A percentile compares a stretch with the other conserved stretches of the same genome.
Evolutionary conservation across 2,888 invertebrate genomes (phyloP).

Genomic region (Tanypteryx hageni): DNA sequence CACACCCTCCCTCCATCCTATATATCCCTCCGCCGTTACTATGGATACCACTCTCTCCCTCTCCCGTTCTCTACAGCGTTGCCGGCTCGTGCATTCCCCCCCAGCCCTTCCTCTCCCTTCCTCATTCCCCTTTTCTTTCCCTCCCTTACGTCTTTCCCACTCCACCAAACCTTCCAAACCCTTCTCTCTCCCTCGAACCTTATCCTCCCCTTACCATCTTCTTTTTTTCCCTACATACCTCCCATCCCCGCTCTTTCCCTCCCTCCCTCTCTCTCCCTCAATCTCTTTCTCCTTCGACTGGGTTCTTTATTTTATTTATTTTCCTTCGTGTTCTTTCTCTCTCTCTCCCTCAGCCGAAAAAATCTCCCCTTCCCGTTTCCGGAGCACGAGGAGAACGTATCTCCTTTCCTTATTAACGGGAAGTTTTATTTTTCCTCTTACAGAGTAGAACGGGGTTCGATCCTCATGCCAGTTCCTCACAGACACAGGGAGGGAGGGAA

Average conservation of each 20-base stretch:
- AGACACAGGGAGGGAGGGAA: background rate
- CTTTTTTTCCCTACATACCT: background rate
- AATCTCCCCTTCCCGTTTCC: background rate
- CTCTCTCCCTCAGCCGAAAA: background rate
- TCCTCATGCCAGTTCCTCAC: background rate
- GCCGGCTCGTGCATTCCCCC: slow-evolving; percentile 24
- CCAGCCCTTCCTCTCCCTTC: background rate
- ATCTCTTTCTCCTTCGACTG: slow-evolving; percentile 36
- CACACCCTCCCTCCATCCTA: slow-evolving; percentile 18
- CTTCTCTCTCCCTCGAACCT: background rate
- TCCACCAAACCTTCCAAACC: background rate
- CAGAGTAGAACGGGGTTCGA: background rate
- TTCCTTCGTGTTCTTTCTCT: background rate
- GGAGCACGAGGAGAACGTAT: background rate
- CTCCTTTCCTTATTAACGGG: slow-evolving; percentile 31
- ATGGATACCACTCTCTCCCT: slow-evolving; percentile 51
- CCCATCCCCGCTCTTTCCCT: background rate
- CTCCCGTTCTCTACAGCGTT: slow-evolving; percentile 50
- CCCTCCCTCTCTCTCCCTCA: background rate
- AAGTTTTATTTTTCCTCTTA: background rate
- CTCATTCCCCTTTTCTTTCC: background rate
- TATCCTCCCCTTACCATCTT: background rate
- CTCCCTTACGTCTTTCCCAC: background rate
- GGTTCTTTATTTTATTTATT: slow-evolving; percentile 19
- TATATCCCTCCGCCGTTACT: slow-evolving; percentile 50